phyloP scores from a whole-genome alignment of 2,113 vertebrate genomes.

The Pachypanchax playfairii region DNA sequence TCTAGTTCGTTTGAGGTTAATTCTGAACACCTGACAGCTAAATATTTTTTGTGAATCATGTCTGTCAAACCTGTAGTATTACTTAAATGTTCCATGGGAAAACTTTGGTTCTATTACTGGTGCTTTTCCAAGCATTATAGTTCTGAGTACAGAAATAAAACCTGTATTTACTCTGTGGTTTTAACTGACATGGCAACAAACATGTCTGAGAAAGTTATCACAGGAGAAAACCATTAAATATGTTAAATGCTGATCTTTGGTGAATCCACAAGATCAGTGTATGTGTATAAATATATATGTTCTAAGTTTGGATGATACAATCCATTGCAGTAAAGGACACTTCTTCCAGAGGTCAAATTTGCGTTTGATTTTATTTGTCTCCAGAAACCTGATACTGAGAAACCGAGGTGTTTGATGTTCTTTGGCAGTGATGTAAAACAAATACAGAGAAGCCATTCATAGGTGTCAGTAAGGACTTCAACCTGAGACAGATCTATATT shows the following conservation, averaged over 20 bases:
- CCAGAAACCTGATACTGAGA: conserved; percentile 24
- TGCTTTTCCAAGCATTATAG: conserved; percentile 1
- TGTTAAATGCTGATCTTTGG: not conserved
- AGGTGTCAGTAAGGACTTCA: conserved; percentile 37
- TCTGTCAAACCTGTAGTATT: not conserved
- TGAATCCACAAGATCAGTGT: no score
- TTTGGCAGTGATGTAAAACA: conserved; percentile 45
- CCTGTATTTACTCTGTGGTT: not conserved
- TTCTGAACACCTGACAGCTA: no score
- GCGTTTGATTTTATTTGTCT: conserved; percentile 8
- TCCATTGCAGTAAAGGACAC: not conserved
- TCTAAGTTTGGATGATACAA: no score
- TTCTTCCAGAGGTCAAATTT: conserved; percentile 4
- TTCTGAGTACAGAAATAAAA: not conserved
- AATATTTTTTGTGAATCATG: no score
- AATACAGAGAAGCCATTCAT: conserved; percentile 36
- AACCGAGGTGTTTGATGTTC: conserved; percentile 62
- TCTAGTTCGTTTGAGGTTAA: no score
- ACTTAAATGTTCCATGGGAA: not conserved
- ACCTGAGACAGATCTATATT: conserved; percentile 20
- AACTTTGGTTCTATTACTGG: not conserved
- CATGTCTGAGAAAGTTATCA: not conserved
- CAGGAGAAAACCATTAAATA: not conserved
- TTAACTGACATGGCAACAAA: not conserved
- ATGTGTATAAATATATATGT: no score